phyloP scores from a whole-genome alignment of 2,888 invertebrate species.

The Mallateleia sp. region DNA sequence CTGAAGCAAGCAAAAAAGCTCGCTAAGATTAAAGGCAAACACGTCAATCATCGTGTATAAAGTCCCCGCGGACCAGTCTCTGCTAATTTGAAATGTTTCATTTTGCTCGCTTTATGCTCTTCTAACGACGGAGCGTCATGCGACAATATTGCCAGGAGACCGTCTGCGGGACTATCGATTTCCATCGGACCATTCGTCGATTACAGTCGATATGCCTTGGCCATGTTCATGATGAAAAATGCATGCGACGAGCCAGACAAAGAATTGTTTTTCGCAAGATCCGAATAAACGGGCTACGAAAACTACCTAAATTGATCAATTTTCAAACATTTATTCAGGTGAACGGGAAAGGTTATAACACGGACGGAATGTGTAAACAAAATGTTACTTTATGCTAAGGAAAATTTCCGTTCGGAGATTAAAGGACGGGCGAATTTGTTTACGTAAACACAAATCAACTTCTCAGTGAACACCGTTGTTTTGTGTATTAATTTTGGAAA shows the following conservation, averaged over 20 bases:
- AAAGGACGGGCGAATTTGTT: background rate
- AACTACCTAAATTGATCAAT: slow-evolving; percentile 70
- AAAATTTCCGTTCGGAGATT: slow-evolving; percentile 3
- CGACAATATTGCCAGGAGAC: slow-evolving; percentile 87
- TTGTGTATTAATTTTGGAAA: no score
- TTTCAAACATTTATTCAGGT: slow-evolving; percentile 62
- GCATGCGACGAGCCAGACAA: slow-evolving; percentile 67
- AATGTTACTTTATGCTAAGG: slow-evolving; percentile 17
- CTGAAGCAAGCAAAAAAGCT: slow-evolving; percentile 32
- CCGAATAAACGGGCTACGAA: slow-evolving; percentile 47
- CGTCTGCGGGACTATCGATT: slow-evolving; percentile 80
- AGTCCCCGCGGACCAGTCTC: slow-evolving; percentile 85
- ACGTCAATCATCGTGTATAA: slow-evolving; percentile 74
- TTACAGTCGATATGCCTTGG: slow-evolving; percentile 59
- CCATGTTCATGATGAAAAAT: slow-evolving; percentile 65
- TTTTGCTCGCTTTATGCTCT: slow-evolving; percentile 74
- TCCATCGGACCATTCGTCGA: slow-evolving; percentile 62
- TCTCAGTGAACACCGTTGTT: no score
- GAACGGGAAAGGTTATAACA: slow-evolving; percentile 40
- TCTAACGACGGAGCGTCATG: slow-evolving; percentile 87
- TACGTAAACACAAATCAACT: background rate
- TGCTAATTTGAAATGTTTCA: slow-evolving; percentile 84
- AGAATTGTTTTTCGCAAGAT: slow-evolving; percentile 65
- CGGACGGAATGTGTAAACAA: slow-evolving; percentile 56
- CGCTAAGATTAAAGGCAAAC: slow-evolving; percentile 70